phyloP scores from a whole-genome alignment of 2,113 vertebrate species.

The Colius striatus region DNA sequence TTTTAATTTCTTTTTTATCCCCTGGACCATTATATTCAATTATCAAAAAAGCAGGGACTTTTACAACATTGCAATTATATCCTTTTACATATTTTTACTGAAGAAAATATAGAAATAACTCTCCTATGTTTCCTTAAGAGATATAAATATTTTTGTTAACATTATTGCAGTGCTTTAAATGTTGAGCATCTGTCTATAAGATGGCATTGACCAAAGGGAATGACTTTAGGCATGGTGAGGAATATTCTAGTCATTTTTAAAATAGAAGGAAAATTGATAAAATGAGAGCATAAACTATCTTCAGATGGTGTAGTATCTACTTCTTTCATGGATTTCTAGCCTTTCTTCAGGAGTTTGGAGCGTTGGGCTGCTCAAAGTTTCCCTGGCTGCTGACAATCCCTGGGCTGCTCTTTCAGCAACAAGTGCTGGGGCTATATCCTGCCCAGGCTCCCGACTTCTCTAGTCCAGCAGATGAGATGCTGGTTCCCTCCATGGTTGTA shows the following conservation, averaged over 20 bases:
- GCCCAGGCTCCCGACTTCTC: too few relatives aligned
- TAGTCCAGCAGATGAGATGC: accelerated
- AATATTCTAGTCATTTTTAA: background rate
- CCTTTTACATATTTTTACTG: background rate
- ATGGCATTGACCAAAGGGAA: background rate
- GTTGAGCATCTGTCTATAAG: accelerated
- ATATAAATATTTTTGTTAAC: background rate
- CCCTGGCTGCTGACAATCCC: accelerated
- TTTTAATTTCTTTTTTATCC: background rate
- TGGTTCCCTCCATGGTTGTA: background rate
- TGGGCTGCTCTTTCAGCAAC: background rate
- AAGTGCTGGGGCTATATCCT: accelerated
- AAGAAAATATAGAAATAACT: background rate
- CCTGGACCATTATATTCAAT: background rate
- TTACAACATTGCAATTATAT: background rate
- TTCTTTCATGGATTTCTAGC: background rate
- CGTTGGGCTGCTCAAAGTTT: background rate
- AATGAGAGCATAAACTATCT: background rate
- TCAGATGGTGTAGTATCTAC: background rate
- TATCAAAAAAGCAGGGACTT: background rate
- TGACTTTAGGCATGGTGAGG: background rate
- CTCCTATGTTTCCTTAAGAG: background rate
- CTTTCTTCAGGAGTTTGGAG: background rate
- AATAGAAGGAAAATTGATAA: background rate
- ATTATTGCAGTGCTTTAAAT: background rate